Percentiles rank a stretch among this genome's conserved stretches.
These are phyloP conservation scores for Notiomystis cincta DNA, from an alignment of 2,113 vertebrate genomes.

Conservation along the genomic window DNA sequence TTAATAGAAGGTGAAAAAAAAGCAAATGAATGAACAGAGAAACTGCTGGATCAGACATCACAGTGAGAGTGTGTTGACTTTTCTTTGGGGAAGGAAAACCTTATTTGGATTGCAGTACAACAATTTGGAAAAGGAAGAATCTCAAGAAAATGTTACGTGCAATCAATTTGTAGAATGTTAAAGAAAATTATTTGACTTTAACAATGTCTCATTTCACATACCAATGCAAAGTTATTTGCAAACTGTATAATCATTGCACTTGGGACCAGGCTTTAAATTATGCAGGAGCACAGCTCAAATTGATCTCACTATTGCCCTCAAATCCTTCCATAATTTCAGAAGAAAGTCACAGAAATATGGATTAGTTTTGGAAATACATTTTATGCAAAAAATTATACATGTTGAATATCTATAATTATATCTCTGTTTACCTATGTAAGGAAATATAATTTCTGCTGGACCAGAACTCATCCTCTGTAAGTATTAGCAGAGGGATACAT, in stretches of 20 bases:
- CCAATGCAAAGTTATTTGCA: neutral
- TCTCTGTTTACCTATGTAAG: neutral
- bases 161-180: neutral
- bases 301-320: neutral
- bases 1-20: neutral
- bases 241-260: neutral
- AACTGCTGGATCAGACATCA: neutral
- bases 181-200: neutral
- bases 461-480: neutral
- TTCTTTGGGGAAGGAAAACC: neutral
- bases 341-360: neutral
- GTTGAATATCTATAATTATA: neutral
- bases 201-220: neutral
- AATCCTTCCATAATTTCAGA: neutral
- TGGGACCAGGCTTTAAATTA: neutral
- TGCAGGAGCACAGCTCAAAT: neutral
- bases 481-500: neutral
- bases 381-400: neutral
- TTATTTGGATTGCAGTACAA: neutral
- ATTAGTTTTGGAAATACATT: neutral
- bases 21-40: neutral
- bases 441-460: neutral
- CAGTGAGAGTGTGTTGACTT: too few species aligned
- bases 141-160: neutral
- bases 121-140: neutral